These are phyloP conservation scores for Amblyopsis rosae DNA, from an alignment of 2,113 vertebrate genomes.

Conservation along the genomic window DNA sequence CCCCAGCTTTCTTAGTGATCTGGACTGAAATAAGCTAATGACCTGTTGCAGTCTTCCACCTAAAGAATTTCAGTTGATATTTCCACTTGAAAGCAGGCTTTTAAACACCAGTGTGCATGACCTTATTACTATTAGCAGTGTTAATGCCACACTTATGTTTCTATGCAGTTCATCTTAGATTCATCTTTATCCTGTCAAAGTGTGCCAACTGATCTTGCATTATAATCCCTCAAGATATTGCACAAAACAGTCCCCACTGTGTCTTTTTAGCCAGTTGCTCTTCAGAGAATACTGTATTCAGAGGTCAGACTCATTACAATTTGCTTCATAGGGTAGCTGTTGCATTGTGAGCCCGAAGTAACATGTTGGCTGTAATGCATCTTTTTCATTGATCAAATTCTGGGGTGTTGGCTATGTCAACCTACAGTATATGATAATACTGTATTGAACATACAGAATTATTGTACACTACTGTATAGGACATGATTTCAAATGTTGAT, in stretches of 20 bases:
- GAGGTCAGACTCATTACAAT: constrained; percentile 64
- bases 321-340: constrained; percentile 51
- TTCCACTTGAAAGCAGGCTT: constrained; percentile 7
- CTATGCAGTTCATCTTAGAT: constrained; percentile 1
- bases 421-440: not conserved
- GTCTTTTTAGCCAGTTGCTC: constrained; percentile 47
- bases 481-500: not conserved
- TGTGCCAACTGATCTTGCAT: constrained; percentile 22
- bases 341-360: constrained; percentile 34
- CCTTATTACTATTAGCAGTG: constrained; percentile 4
- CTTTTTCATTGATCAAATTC: constrained; percentile 1
- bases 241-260: constrained; percentile 43
- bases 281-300: constrained; percentile 50
- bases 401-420: not conserved
- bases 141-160: constrained; percentile 24
- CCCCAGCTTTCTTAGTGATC: constrained; percentile 47
- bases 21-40: constrained; percentile 45
- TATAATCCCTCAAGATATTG: constrained; percentile 41
- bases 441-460: no score
- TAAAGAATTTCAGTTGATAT: constrained; percentile 17
- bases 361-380: not conserved
- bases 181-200: constrained; percentile 20
- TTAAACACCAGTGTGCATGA: not conserved
- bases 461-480: no score
- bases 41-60: constrained; percentile 6